Base-by-base conservation (phyloP, 2,888 invertebrate genomes). In the Protophormia terraenovae region DNA sequence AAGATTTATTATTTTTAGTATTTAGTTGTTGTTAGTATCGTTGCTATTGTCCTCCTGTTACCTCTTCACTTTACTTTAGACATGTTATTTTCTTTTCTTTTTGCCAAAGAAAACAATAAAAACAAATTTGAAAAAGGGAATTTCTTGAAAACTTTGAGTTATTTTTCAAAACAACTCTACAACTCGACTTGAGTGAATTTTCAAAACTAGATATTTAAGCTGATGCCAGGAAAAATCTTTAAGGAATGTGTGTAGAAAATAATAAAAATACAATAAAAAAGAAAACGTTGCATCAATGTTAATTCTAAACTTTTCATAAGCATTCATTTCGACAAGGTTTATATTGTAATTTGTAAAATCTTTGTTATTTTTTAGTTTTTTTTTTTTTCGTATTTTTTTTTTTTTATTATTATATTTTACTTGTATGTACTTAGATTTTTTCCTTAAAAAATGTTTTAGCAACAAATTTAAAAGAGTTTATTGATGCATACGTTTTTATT, bases 1-100 rank as follows among this genome's bases (percentile, higher is more conserved):
- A 60, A 81, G 84, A 77, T 81, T 72, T 76, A 79, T 84, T 79
- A 75, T 84, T 71, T 78, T 60, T 66, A 55, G 55, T 72, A 55
- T 45, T 47, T 35, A 35, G 55, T 64, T 47, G 29, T 72, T 71
- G 29, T 67, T 77, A 55, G 27, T 41, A 72, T 19, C 66, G 45
- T 7, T 58, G 53, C 32, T 24, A n/a, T n/a, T n/a, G n/a, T 66
- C 24, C 58, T 64, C 62, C 45, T 19, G 53, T 55, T 66, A 66
- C 35, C 55, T 27, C 32, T 41, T 24, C 24, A 64, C 5, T 10
- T 35, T 12, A 8, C n/a, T n/a, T n/a, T 16, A n/a, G 10, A 1
- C 8, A 35, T 24, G 14, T 19, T 53, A 22, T 53, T 53, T 60
- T 53, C 16, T 67, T 60, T 41, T 32, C 32, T 16, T 41, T 55